phyloP scores from a whole-genome alignment of 1,140 invertebrate species.

The Antheraea pernyi region DNA sequence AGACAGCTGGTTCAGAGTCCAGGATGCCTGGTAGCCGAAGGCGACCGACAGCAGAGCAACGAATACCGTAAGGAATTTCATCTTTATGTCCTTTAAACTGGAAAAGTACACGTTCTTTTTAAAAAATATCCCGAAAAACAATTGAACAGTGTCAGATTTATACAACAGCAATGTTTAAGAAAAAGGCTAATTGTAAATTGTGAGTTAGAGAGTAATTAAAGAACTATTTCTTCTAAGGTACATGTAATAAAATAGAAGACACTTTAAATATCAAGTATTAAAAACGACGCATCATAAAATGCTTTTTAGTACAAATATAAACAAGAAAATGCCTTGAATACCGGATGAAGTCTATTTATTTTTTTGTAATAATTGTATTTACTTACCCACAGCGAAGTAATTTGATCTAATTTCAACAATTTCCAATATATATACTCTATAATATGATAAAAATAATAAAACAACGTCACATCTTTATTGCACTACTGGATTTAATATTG shows the following conservation, averaged over 20 bases:
- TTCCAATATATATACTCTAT: conserved; percentile 20
- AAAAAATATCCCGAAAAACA: too few relatives aligned
- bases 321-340: too few relatives aligned
- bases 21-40: conserved; percentile 27
- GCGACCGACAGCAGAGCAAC: conserved; percentile 43
- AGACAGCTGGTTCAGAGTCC: conserved; percentile 35
- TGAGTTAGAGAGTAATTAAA: background rate
- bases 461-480: conserved; percentile 5
- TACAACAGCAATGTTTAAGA: background rate
- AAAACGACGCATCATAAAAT: too few relatives aligned
- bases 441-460: conserved; percentile 24
- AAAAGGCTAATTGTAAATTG: background rate
- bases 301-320: too few relatives aligned
- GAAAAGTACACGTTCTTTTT: background rate
- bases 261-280: too few relatives aligned
- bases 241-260: too few relatives aligned
- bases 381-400: conserved; percentile 17
- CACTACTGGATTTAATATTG: background rate
- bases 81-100: conserved; percentile 25
- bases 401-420: conserved; percentile 12
- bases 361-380: background rate
- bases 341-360: too few relatives aligned
- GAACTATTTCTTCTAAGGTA: background rate
- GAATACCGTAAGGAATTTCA: conserved; percentile 58
- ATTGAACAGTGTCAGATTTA: too few relatives aligned